Conservation (phyloP, 2,888 invertebrate genomes). For the Ferrisia virgata region DNA sequence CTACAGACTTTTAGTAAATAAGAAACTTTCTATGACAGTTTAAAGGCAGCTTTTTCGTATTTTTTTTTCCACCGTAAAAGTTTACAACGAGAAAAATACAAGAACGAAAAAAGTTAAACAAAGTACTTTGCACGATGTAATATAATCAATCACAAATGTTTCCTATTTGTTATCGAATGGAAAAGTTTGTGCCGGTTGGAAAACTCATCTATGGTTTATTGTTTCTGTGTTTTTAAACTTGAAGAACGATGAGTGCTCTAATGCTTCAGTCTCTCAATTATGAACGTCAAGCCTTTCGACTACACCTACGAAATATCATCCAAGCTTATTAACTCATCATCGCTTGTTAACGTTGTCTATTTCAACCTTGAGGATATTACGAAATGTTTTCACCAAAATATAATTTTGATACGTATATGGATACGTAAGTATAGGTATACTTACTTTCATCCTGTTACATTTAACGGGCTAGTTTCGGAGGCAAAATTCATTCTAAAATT, state of each 20-base stretch:
- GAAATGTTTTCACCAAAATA: background rate
- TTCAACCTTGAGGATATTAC: background rate
- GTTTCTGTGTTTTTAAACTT: background rate
- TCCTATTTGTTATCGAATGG: conserved; percentile 14
- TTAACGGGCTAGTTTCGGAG: background rate
- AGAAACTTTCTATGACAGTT: background rate
- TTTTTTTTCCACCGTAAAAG: background rate
- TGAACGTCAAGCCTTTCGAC: background rate
- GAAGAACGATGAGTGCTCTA: background rate
- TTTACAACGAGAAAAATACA: background rate
- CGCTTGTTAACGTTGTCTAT: background rate
- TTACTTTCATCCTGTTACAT: background rate
- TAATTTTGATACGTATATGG: background rate
- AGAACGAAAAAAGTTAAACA: conserved; percentile 4
- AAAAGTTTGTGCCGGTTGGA: conserved; percentile 5
- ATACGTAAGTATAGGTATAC: too few relatives aligned
- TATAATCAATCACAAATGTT: conserved; percentile 17
- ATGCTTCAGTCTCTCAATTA: background rate
- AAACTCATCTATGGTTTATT: conserved; percentile 17
- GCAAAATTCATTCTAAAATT: background rate
- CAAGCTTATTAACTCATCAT: background rate
- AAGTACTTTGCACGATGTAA: conserved; percentile 1
- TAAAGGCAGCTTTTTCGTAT: background rate
- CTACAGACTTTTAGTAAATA: background rate
- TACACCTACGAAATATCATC: background rate